A percentile compares a stretch with the other conserved stretches of the same genome.
Conservation (phyloP, 1,140 invertebrate genomes). For the Pseudoatta argentina region DNA sequence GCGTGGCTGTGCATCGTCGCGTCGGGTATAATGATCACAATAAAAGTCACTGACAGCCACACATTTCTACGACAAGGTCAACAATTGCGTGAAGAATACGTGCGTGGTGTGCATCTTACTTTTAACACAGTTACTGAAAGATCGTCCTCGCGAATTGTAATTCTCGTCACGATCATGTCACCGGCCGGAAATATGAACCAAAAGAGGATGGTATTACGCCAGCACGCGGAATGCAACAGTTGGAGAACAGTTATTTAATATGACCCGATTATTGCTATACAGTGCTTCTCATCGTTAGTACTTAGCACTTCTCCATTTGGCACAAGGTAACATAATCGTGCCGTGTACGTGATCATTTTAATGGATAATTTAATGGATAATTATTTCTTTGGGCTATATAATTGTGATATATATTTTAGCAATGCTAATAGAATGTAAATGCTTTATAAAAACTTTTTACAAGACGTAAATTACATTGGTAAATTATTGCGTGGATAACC, state of each 20-base stretch:
- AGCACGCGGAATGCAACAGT: conserved; percentile 18
- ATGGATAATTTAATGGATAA: conserved; percentile 4
- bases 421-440: not conserved
- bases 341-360: conserved; percentile 4
- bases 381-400: not conserved
- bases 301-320: conserved; percentile 29
- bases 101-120: conserved; percentile 45
- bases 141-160: conserved; percentile 42
- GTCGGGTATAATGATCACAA: conserved; percentile 54
- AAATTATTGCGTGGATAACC: not conserved
- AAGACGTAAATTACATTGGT: not conserved
- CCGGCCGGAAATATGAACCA: conserved; percentile 43
- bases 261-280: conserved; percentile 35
- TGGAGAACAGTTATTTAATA: conserved; percentile 59
- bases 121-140: conserved; percentile 59
- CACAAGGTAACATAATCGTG: conserved; percentile 1
- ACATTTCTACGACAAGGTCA: conserved; percentile 66
- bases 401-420: not conserved
- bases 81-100: conserved; percentile 57
- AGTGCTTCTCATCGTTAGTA: conserved; percentile 20
- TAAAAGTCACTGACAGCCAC: conserved; percentile 59
- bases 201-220: conserved; percentile 25
- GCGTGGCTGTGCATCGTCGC: conserved; percentile 9
- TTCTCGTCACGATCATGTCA: conserved; percentile 29
- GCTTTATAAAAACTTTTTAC: not conserved